Base-by-base conservation (phyloP, 2,888 invertebrate genomes). In the Steinernema scapterisci region DNA sequence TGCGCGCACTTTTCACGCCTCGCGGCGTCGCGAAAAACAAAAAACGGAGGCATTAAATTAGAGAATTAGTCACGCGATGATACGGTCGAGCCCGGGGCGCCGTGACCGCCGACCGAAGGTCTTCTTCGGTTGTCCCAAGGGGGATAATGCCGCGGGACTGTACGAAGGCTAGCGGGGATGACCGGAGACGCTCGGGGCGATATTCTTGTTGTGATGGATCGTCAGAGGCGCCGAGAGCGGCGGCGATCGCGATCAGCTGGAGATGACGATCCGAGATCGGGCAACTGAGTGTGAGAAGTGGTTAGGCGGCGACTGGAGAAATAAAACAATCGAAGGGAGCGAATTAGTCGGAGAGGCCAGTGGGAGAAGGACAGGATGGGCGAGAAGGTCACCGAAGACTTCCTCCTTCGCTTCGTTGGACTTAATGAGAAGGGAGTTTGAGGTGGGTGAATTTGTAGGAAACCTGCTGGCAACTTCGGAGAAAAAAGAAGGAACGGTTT, bases 1-100 rank as follows among this genome's bases (percentile, higher is more conserved):
- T 5, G 48, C 48, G 48, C 63, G 63, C 63, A 63, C 63, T 63
- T 54, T 38, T 63, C 63, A 63, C 63, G 63, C 63, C 63, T 63
- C 63, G 54, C 54, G 54, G 54, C 54, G 21, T 23, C 54, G 63
- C 63, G 63, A 63, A 63, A 63, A 63, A 63, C 63, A 63, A 63
- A 63, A 63, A 63, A 31, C 13, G n/a, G 54, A 54, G 21, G 63
- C 63, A 63, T 63, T 63, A 63, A 31, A 54, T 19, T 54, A 31
- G 63, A 27, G 27, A 63, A 63, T 63, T 63, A 63, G 63, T 63
- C 63, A 63, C 63, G 63, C 63, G 63, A 31, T 16, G 63, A 63
- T 63, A 63, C 63, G 63, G 31, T 63, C 31, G 31, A 27, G 27
- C 27, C 27, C 63, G 16, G 63, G 19, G 63, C 63, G 63, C 63